phyloP scores from a whole-genome alignment of 2,888 invertebrate species.

The Chaetogeoica ovagalla region DNA sequence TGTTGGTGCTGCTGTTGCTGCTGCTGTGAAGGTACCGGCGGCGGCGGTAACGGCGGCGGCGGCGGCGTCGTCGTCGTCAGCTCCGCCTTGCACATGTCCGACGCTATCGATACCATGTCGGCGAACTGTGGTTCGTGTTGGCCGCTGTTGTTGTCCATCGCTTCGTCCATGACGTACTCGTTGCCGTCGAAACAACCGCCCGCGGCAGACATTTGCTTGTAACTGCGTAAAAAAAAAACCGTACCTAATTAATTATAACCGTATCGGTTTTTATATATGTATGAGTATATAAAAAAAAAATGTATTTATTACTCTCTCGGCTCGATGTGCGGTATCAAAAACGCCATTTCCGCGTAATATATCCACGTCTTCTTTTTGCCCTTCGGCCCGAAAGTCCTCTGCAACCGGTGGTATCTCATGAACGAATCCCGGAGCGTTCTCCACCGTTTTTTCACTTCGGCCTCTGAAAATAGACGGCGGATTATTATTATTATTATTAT shows the following conservation, averaged over 20 bases:
- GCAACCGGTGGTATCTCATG: conserved; percentile 47
- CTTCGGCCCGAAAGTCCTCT: conserved; percentile 49
- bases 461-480: not conserved
- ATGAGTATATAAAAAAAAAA: not conserved
- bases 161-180: conserved; percentile 31
- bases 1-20: no score
- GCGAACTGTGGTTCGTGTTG: not conserved
- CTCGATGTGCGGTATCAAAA: conserved; percentile 51
- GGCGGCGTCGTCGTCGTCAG: conserved; percentile 41
- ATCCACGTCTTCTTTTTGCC: conserved; percentile 52
- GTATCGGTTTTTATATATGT: not conserved
- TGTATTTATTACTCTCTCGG: conserved; percentile 33
- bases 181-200: conserved; percentile 7
- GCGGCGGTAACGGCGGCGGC: not conserved
- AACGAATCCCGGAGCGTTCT: conserved; percentile 47
- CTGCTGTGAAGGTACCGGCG: not conserved
- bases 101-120: conserved; percentile 47
- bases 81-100: conserved; percentile 49
- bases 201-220: conserved; percentile 24
- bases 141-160: conserved; percentile 36
- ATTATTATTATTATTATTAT: no score
- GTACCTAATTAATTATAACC: not conserved
- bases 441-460: conserved; percentile 51
- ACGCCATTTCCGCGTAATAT: conserved; percentile 48
- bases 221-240: conserved; percentile 1